These are phyloP conservation scores for Trichogramma dendrolimi DNA, from an alignment of 2,888 invertebrate species.

Conservation along the genomic window DNA sequence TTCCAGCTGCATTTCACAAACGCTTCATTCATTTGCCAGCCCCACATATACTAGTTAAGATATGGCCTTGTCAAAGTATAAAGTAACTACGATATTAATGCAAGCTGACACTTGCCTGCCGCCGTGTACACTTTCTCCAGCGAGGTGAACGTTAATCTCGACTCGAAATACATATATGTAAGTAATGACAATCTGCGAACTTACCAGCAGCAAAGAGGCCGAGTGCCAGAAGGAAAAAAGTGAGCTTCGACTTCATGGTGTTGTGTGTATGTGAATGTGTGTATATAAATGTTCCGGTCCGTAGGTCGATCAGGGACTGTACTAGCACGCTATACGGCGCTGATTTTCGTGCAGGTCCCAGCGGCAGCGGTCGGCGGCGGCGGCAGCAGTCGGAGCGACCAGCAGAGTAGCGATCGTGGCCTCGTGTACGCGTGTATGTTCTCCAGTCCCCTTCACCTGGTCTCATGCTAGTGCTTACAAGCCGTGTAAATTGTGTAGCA, in stretches of 20 bases:
- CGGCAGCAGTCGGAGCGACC: slow-evolving; percentile 25
- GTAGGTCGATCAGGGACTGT: no score
- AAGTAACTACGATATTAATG: no score
- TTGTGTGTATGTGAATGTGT: background rate
- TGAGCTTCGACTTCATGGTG: slow-evolving; percentile 16
- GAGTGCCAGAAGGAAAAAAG: background rate
- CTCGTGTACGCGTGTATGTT: slow-evolving; percentile 18
- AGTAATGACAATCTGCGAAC: background rate
- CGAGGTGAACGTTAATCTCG: no score
- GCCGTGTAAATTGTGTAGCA: no score
- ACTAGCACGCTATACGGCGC: no score
- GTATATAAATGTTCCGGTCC: slow-evolving; percentile 16
- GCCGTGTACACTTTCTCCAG: no score
- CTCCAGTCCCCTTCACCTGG: slow-evolving; percentile 41
- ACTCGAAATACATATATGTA: no score
- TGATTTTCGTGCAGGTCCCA: background rate
- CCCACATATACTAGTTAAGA: no score
- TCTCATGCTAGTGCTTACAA: slow-evolving; percentile 3
- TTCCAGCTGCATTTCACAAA: no score
- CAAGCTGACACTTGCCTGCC: no score
- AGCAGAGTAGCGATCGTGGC: slow-evolving; percentile 33
- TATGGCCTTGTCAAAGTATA: no score
- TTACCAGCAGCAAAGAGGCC: slow-evolving; percentile 17
- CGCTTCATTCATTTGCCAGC: no score
- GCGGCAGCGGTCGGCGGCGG: slow-evolving; percentile 38